Evolutionary conservation across 1,140 invertebrate genomes (phyloP).

Genomic region (Geopemphigus sp.): DNA sequence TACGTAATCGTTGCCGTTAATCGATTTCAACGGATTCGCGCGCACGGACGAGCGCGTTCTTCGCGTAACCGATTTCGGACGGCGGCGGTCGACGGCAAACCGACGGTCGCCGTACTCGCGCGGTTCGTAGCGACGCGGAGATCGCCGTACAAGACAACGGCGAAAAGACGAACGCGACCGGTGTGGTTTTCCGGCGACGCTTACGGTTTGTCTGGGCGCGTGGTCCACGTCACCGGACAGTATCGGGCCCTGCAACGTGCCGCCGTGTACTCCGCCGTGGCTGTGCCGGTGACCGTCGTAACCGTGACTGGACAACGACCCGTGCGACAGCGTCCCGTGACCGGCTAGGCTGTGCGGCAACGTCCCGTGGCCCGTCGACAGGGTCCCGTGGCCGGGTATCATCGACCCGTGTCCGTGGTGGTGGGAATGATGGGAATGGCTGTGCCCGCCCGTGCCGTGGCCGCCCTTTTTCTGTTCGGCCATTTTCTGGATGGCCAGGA

Average conservation of each 20-base stretch:
- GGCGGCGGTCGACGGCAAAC: no score
- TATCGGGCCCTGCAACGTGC: not conserved
- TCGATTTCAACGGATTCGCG: no score
- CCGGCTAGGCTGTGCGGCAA: not conserved
- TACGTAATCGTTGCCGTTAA: no score
- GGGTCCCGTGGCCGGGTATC: conserved; percentile 7
- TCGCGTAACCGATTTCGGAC: no score
- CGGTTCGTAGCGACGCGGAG: no score
- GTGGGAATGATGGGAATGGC: conserved; percentile 10
- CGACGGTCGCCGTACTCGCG: no score
- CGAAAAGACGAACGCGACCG: no score
- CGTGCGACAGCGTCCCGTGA: conserved; percentile 1
- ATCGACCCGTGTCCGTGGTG: conserved; percentile 5
- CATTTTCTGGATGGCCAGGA: conserved; percentile 82
- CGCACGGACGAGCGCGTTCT: no score
- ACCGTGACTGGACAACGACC: not conserved
- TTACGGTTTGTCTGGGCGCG: conserved; percentile 56
- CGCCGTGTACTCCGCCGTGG: conserved; percentile 5
- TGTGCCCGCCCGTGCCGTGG: conserved; percentile 51
- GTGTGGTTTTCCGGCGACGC: conserved; percentile 49
- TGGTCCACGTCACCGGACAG: conserved; percentile 36
- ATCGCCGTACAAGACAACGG: no score
- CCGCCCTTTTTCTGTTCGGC: conserved; percentile 82
- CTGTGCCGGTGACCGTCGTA: conserved; percentile 35
- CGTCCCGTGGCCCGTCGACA: not conserved